These are phyloP conservation scores for Lanius ludovicianus DNA, from an alignment of 2,113 vertebrate genomes.

Conservation along the genomic window DNA sequence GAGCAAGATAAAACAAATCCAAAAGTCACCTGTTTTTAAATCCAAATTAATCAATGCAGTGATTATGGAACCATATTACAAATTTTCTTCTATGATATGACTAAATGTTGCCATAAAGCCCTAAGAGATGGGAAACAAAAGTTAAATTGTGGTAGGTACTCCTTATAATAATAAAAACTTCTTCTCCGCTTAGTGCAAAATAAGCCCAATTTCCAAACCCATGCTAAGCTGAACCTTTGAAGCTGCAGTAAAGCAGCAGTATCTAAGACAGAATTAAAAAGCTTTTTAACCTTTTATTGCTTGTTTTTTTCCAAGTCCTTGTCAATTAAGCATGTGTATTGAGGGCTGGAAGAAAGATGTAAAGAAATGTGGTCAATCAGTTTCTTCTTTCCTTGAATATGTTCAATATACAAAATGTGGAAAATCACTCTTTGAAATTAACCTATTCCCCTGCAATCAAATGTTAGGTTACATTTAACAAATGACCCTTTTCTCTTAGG, in stretches of 20 bases:
- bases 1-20: neutral
- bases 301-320: neutral
- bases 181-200: neutral
- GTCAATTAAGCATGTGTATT: neutral
- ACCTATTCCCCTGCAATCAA: neutral
- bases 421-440: conserved; percentile 23
- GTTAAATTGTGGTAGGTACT: neutral
- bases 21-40: neutral
- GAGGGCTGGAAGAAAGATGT: neutral
- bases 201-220: neutral
- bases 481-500: neutral
- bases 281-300: conserved; percentile 1
- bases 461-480: neutral
- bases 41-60: neutral
- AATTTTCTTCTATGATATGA: neutral
- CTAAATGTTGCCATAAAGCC: neutral
- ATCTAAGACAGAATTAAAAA: neutral
- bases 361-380: neutral
- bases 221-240: neutral
- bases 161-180: neutral
- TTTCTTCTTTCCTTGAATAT: neutral
- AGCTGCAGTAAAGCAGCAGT: neutral
- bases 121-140: neutral
- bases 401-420: neutral
- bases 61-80: neutral